These are phyloP conservation scores for Telenomus remus DNA, from an alignment of 1,140 invertebrate species.

Conservation along the genomic window DNA sequence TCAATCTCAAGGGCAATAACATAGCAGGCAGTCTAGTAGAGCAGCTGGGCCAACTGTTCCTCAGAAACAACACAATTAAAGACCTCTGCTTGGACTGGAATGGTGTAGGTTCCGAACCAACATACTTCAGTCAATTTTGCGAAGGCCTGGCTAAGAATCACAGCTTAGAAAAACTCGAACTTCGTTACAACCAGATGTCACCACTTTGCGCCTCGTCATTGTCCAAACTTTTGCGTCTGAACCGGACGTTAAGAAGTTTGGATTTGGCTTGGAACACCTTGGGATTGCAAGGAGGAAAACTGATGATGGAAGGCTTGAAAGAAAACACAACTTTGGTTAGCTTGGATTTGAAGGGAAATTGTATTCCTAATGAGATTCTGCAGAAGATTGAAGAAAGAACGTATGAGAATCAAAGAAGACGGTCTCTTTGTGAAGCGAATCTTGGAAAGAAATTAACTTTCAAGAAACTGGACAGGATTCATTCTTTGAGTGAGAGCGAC, in stretches of 20 bases:
- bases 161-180: conserved; percentile 68
- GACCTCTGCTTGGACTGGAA: conserved; percentile 71
- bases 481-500: conserved; percentile 36
- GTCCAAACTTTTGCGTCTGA: conserved; percentile 59
- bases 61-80: conserved; percentile 67
- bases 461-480: conserved; percentile 30
- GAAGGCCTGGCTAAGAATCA: conserved; percentile 68
- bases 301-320: conserved; percentile 63
- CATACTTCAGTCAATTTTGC: conserved; percentile 69
- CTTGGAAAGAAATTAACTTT: conserved; percentile 29
- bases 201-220: conserved; percentile 63
- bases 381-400: conserved; percentile 60
- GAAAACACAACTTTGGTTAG: conserved; percentile 64
- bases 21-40: conserved; percentile 64
- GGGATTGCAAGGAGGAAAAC: conserved; percentile 68
- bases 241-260: conserved; percentile 66
- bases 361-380: conserved; percentile 69
- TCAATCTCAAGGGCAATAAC: conserved; percentile 73
- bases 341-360: conserved; percentile 71
- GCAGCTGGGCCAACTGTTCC: conserved; percentile 65
- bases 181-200: conserved; percentile 73
- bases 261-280: conserved; percentile 73
- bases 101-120: conserved; percentile 63
- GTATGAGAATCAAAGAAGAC: conserved; percentile 60
- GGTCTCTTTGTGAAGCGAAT: conserved; percentile 27